Conservation (phyloP, 53 echinoderm and acorn worm genomes). For the Astropecten irregularis region DNA sequence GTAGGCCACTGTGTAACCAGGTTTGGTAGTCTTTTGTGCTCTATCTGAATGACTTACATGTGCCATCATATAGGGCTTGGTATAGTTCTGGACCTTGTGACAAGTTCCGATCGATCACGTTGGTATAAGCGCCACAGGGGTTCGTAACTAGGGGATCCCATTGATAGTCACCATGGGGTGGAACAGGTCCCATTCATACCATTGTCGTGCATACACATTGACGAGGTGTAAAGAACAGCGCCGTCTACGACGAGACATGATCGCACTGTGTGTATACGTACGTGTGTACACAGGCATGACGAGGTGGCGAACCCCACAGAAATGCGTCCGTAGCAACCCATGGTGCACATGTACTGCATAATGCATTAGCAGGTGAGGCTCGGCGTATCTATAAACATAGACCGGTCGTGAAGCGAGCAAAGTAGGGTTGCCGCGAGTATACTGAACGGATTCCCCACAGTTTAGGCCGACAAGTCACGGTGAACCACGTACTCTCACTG, state of each 20-base stretch:
- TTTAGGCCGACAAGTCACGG: slow-evolving; percentile 5
- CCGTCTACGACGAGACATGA: slow-evolving; percentile 5
- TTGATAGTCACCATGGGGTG: slow-evolving; percentile 63
- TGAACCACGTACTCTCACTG: background rate
- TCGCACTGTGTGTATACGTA: background rate
- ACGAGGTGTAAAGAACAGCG: background rate
- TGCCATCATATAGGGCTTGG: background rate
- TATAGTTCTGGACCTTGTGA: background rate
- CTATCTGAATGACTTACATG: background rate
- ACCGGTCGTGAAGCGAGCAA: slow-evolving; percentile 41
- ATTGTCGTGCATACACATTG: background rate
- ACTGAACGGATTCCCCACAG: slow-evolving; percentile 27
- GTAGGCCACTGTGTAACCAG: background rate
- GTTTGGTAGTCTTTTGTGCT: slow-evolving; percentile 1
- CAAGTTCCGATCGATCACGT: slow-evolving; percentile 22
- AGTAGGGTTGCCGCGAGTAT: background rate
- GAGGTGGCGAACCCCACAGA: background rate
- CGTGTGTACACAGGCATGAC: background rate
- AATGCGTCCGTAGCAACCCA: slow-evolving; percentile 71
- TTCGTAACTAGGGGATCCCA: slow-evolving; percentile 46
- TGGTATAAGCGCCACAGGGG: background rate
- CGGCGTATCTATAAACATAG: slow-evolving; percentile 98
- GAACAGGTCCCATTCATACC: slow-evolving; percentile 26
- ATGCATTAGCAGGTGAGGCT: slow-evolving; percentile 45
- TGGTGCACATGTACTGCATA: slow-evolving; percentile 36